Evolutionary conservation across 2,888 invertebrate species (phyloP), one percentile per base, ranked within the genome.

Genomic region (Meteorus cinctellus): DNA sequence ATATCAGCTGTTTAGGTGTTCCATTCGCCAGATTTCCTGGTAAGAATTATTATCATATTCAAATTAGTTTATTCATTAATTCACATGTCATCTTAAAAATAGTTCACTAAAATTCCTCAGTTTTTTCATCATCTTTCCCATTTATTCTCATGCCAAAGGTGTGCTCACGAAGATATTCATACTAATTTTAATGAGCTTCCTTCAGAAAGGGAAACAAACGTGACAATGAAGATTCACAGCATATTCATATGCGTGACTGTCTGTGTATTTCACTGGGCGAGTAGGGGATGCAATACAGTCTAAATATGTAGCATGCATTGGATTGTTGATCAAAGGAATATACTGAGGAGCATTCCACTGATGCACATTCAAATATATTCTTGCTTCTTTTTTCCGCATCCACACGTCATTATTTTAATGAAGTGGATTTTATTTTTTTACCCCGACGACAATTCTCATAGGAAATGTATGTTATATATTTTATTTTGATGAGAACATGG

Each of bases 1-100:
- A 90, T 75, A 93, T 94, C 90, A 93, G 93, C 84, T 94, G 94
- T 87, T 92, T 93, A 82, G 94, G 94, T 51, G 94, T 94, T 78
- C 94, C 94, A n/a, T 92, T 94, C 83, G 94, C 94, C 84, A 92
- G 93, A 86, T 93, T 94, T 86, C 94, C 94, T 90, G 94, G 94
- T 94, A 90, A 84, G 88, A 85, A 12, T 59, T 10, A 29, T 5
- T 29, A 14, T 29, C 19, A 6, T 63, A 27, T 68, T 62, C 1
- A 34, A 19, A 27, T 31, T 67, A 4, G 27, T 14, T 63, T 34
- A 66, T 48, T 36, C 65, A n/a, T 55, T 60, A 1, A 48, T 41
- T 55, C 36, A n/a, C 31, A 27, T 59, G 4, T 14, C 4, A 45
- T 19, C 24, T 10, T 27, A 2, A 12, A 45, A 16, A 14, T 14